phyloP scores from a whole-genome alignment of 2,113 vertebrate species.

The Lepisosteus osseus region DNA sequence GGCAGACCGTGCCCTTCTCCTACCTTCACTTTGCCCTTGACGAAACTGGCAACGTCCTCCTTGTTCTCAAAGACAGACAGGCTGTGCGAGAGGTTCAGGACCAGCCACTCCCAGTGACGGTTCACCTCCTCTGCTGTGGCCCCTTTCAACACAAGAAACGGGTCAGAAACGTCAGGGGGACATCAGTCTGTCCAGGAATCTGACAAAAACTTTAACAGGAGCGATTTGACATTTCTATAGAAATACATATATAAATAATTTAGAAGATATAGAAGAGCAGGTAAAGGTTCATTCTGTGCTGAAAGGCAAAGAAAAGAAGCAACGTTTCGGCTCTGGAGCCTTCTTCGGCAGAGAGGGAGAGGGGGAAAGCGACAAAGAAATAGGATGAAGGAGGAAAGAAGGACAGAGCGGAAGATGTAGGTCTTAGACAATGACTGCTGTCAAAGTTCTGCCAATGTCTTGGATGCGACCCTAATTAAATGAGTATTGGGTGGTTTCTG shows the following conservation, averaged over 20 bases:
- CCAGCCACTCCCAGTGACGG: constrained; percentile 93
- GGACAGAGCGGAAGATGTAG: too few relatives aligned
- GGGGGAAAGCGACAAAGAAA: background rate
- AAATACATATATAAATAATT: background rate
- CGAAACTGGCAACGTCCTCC: constrained; percentile 89
- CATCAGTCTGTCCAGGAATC: too few relatives aligned
- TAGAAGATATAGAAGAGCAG: background rate
- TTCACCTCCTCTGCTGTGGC: constrained; percentile 86
- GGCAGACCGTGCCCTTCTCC: constrained; percentile 11
- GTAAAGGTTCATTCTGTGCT: too few relatives aligned
- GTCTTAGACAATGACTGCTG: too few relatives aligned
- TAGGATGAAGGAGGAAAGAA: too few relatives aligned
- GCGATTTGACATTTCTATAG: constrained; percentile 3
- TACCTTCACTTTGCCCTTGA: constrained; percentile 94
- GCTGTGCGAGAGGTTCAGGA: constrained; percentile 87
- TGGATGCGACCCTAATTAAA: too few relatives aligned
- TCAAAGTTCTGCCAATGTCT: too few relatives aligned
- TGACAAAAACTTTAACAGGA: background rate
- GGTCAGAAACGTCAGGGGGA: background rate
- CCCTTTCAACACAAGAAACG: constrained; percentile 61
- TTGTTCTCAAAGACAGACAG: constrained; percentile 95
- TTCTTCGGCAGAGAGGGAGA: too few relatives aligned
- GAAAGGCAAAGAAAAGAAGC: too few relatives aligned
- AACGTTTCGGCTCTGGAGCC: too few relatives aligned
- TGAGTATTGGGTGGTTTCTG: too few relatives aligned